phyloP scores from a whole-genome alignment of 2,797 vertebrate genomes.

The Lates japonicus region DNA sequence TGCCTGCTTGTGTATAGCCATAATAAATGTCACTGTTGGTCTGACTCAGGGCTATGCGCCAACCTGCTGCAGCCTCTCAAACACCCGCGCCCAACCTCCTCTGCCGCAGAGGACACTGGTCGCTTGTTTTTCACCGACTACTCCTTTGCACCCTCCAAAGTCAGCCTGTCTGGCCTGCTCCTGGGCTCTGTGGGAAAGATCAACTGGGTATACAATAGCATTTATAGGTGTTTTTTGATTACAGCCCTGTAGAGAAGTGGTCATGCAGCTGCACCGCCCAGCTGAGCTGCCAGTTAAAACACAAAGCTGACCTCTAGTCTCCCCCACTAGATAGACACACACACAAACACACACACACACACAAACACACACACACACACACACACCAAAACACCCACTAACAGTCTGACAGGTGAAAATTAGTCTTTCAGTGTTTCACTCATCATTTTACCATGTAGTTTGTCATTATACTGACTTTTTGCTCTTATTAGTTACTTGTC shows the following conservation, averaged over 20 bases:
- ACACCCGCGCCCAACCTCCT: conserved; percentile 86
- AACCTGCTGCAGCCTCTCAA: conserved; percentile 81
- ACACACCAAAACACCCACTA: neutral
- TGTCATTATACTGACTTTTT: neutral
- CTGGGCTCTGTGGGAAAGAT: conserved; percentile 81
- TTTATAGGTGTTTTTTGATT: conserved; percentile 84
- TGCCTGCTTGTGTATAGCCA: conserved; percentile 83
- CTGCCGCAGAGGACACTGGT: conserved; percentile 80
- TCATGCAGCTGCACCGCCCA: conserved; percentile 85
- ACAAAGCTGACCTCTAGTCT: conserved; percentile 74
- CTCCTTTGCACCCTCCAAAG: conserved; percentile 78
- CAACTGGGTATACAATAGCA: conserved; percentile 87
- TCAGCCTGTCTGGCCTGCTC: conserved; percentile 81
- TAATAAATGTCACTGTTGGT: conserved; percentile 87
- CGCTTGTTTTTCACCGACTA: conserved; percentile 83
- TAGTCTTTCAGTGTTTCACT: neutral
- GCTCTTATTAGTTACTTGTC: neutral
- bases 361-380: neutral
- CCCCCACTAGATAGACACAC: conserved; percentile 13
- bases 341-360: conserved; percentile 22
- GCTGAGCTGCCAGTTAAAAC: conserved; percentile 81
- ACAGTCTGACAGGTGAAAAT: neutral
- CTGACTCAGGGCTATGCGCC: conserved; percentile 76
- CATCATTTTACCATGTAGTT: neutral
- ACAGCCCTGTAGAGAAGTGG: conserved; percentile 72